Base-by-base conservation (phyloP, 2,797 vertebrate genomes). In the Halcyon badia region DNA sequence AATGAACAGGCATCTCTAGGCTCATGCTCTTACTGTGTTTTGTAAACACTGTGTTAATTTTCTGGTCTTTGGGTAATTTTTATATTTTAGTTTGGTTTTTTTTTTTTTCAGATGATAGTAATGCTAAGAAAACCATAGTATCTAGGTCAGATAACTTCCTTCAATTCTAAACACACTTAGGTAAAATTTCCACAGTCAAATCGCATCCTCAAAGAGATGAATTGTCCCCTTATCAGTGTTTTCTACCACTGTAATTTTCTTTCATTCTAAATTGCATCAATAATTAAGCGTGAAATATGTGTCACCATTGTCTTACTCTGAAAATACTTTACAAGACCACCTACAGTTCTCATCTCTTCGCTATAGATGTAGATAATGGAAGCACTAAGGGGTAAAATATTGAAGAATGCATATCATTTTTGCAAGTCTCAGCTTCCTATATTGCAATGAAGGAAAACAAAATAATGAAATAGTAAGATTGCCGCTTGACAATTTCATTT, bases 121-220 rank as follows among this genome's bases (percentile, higher is more conserved):
- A 60, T 56, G 17, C 3, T 9, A 76, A 64, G 57, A 71, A 82
- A 72, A 37, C 19, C 1, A 0, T 28, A 57, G 8, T 0, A 0
- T 30, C 3, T 9, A 61, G 17, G 12, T 64, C 30, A 72, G 22
- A n/a, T 46, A 87, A 64, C 6, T 31, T 46, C 46, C 15, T 61
- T 44, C 58, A 54, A 39, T 80, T 88, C 46, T 41, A 62, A 83
- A 51, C 11, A 21, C 7, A 28, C 6, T 64, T 12, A 37, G n/a
- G 35, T 44, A 14, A 37, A 61, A 44, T 80, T 79, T 73, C 35
- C 42, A 17, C 35, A 48, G 26, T 41, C n/a, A 64, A 19, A 61
- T 3, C 51, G 37, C 14, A 54, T 22, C 10, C 28, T 70, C 8
- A 4, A 7, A 31, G 25, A 58, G 51, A 68, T 14, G 21, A 5